Conservation (phyloP, 2,888 invertebrate species). For the Shargacucullia verbasci region DNA sequence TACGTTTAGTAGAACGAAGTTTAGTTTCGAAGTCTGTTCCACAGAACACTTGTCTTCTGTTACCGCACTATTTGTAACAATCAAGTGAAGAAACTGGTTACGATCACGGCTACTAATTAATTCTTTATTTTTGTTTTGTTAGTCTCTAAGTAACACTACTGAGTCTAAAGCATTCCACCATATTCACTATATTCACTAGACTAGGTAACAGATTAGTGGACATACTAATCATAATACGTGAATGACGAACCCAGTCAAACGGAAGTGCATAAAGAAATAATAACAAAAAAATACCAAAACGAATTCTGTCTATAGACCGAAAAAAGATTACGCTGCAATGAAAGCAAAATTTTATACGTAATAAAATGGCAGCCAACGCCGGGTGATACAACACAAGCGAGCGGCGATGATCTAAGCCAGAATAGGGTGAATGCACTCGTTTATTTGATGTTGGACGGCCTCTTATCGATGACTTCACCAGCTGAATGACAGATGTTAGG, state of each 20-base stretch:
- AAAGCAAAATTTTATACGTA: not conserved
- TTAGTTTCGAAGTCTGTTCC: slow-evolving; percentile 6
- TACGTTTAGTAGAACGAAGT: not conserved
- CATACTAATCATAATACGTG: no score
- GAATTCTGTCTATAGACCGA: no score
- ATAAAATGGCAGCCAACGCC: slow-evolving; percentile 23
- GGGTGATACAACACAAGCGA: slow-evolving; percentile 24
- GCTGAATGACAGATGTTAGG: slow-evolving; percentile 40
- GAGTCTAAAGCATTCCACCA: no score
- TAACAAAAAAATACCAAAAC: no score
- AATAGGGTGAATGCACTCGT: slow-evolving; percentile 58
- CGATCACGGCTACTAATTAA: no score
- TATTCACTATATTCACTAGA: no score
- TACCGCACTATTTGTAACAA: slow-evolving; percentile 22
- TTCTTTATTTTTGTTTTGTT: no score
- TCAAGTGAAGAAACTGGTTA: slow-evolving; percentile 7
- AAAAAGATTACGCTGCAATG: no score
- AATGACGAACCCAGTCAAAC: no score
- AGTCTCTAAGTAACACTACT: no score
- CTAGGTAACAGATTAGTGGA: no score
- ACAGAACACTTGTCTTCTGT: slow-evolving; percentile 21
- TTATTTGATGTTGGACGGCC: slow-evolving; percentile 43
- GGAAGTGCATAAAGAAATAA: no score
- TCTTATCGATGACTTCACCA: slow-evolving; percentile 53
- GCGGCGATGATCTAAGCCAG: slow-evolving; percentile 61